phyloP scores from a whole-genome alignment of 2,888 invertebrate species.

The Tinea semifulvella region DNA sequence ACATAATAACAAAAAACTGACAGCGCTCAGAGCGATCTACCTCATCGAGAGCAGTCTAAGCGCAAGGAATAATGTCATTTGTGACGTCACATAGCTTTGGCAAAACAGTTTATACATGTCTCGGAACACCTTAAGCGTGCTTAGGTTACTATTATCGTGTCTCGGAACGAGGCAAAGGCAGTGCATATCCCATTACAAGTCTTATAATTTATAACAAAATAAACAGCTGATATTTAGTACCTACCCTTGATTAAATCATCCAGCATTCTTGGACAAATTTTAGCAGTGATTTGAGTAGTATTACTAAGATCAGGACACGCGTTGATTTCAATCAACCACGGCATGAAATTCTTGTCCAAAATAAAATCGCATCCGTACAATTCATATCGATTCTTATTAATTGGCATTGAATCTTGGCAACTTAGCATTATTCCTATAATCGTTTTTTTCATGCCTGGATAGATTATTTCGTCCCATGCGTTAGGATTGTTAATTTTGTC shows the following conservation, averaged over 20 bases:
- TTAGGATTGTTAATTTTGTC: constrained; percentile 62
- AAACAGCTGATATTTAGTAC: no score
- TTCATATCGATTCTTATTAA: constrained; percentile 82
- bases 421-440: constrained; percentile 83
- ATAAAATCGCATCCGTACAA: constrained; percentile 94
- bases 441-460: constrained; percentile 85
- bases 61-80: no score
- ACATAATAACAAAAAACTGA: no score
- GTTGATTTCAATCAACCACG: constrained; percentile 94
- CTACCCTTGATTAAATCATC: constrained; percentile 89
- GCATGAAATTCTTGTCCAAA: constrained; percentile 82
- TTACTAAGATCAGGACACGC: constrained; percentile 84
- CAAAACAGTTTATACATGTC: no score
- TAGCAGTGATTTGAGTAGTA: constrained; percentile 84
- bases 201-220: neutral
- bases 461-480: constrained; percentile 79
- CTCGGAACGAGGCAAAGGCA: no score
- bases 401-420: constrained; percentile 76
- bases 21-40: no score
- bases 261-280: constrained; percentile 81
- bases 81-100: no score
- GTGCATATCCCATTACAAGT: no score
- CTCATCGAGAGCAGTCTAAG: no score
- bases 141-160: no score
- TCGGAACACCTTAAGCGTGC: no score